Conservation (phyloP, 2,888 invertebrate genomes). For the Spodoptera exigua region DNA sequence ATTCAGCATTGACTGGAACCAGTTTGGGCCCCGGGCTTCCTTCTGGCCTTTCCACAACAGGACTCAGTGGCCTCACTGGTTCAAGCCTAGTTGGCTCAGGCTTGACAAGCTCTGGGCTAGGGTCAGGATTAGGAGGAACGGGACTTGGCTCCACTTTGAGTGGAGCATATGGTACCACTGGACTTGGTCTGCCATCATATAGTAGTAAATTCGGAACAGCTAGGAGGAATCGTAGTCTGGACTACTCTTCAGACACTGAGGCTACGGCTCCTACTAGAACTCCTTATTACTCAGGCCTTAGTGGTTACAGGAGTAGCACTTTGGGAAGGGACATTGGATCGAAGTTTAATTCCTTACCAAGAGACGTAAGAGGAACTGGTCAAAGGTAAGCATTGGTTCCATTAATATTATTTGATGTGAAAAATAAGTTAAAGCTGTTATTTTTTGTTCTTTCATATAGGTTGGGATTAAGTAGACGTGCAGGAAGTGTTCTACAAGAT, state of each 20-base stretch:
- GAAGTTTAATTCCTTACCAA: constrained; percentile 93
- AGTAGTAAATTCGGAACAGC: constrained; percentile 90
- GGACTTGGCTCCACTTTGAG: constrained; percentile 80
- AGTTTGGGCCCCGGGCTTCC: constrained; percentile 73
- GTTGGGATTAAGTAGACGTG: constrained; percentile 81
- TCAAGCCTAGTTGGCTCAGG: constrained; percentile 71
- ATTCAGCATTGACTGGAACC: constrained; percentile 68
- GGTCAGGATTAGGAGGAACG: constrained; percentile 78
- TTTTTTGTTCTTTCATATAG: constrained; percentile 59
- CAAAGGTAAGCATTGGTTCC: constrained; percentile 82
- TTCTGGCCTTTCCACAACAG: constrained; percentile 83
- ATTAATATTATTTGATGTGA: neutral
- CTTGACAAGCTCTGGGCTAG: constrained; percentile 79
- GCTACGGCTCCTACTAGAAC: constrained; percentile 94
- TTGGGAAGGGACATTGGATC: constrained; percentile 90
- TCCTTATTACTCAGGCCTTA: constrained; percentile 92
- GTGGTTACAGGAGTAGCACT: constrained; percentile 85
- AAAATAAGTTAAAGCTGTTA: constrained; percentile 9
- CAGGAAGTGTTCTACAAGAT: constrained; percentile 84
- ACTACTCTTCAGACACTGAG: constrained; percentile 98
- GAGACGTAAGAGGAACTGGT: constrained; percentile 90
- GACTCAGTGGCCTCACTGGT: constrained; percentile 83
- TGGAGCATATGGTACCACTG: constrained; percentile 80
- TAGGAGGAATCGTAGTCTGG: constrained; percentile 94
- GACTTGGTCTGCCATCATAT: constrained; percentile 82